Conservation (phyloP, 2,113 vertebrate genomes). For the Pipa parva region DNA sequence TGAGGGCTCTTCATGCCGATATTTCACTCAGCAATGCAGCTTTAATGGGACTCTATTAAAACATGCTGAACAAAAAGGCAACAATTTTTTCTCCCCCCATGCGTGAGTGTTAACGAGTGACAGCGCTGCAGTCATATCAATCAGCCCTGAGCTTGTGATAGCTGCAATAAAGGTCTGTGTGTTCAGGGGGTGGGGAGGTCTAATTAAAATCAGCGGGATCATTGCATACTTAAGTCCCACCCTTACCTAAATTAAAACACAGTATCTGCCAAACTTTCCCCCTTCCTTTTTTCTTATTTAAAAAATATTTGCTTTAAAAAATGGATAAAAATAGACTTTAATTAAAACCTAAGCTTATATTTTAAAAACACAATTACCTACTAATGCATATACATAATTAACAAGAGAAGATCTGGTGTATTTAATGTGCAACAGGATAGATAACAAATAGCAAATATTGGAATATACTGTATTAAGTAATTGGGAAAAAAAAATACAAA, state of each 20-base stretch:
- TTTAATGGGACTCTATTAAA: constrained; percentile 79
- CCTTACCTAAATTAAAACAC: constrained; percentile 36
- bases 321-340: no score
- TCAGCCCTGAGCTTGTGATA: constrained; percentile 61
- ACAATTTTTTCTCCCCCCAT: constrained; percentile 35
- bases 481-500: no score
- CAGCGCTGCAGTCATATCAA: constrained; percentile 72
- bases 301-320: no score
- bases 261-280: constrained; percentile 21
- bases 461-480: no score
- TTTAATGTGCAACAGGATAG: no score
- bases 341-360: no score
- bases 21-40: constrained; percentile 77
- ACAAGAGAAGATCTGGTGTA: no score
- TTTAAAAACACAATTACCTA: no score
- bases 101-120: constrained; percentile 61
- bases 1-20: constrained; percentile 77
- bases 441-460: no score
- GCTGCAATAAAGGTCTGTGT: constrained; percentile 51
- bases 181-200: constrained; percentile 44
- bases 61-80: constrained; percentile 72
- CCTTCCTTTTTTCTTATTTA: constrained; percentile 2
- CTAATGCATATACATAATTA: no score
- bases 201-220: constrained; percentile 50
- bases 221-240: constrained; percentile 33